phyloP scores from a whole-genome alignment of 2,797 vertebrate genomes.

The Champsocephalus esox region DNA sequence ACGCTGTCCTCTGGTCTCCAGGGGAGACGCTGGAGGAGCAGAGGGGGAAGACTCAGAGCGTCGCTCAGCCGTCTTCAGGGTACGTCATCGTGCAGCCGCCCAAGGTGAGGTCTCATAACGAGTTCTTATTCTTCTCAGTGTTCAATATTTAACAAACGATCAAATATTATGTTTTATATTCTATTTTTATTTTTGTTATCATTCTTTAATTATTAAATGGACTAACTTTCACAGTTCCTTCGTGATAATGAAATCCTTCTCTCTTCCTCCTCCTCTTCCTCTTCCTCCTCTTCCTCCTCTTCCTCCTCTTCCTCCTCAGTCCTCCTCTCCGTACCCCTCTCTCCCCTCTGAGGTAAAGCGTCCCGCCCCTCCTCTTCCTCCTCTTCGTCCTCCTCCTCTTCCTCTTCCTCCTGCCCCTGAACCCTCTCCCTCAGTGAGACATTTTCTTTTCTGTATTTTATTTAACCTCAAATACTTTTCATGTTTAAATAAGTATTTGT shows the following conservation, averaged over 20 bases:
- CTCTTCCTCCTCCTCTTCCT: constrained; percentile 15
- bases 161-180: too few species aligned
- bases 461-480: too few species aligned
- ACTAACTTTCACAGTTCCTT: too few species aligned
- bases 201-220: background rate
- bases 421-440: too few species aligned
- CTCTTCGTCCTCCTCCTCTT: too few species aligned
- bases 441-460: too few species aligned
- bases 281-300: constrained; percentile 14
- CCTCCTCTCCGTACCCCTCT: constrained; percentile 94
- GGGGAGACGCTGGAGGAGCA: constrained; percentile 81
- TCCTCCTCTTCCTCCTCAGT: constrained; percentile 26
- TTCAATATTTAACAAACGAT: too few species aligned
- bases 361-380: background rate
- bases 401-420: too few species aligned
- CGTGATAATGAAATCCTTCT: background rate
- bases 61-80: constrained; percentile 58
- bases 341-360: constrained; percentile 39
- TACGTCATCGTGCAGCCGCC: constrained; percentile 81
- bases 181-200: background rate
- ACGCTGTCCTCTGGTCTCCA: constrained; percentile 36
- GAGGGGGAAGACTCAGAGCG: constrained; percentile 64
- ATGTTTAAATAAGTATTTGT: too few species aligned
- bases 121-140: too few species aligned
- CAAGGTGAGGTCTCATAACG: constrained; percentile 62